Evolutionary conservation across 1,140 invertebrate species (phyloP).

Genomic region (Caenorhabditis briggsae): DNA sequence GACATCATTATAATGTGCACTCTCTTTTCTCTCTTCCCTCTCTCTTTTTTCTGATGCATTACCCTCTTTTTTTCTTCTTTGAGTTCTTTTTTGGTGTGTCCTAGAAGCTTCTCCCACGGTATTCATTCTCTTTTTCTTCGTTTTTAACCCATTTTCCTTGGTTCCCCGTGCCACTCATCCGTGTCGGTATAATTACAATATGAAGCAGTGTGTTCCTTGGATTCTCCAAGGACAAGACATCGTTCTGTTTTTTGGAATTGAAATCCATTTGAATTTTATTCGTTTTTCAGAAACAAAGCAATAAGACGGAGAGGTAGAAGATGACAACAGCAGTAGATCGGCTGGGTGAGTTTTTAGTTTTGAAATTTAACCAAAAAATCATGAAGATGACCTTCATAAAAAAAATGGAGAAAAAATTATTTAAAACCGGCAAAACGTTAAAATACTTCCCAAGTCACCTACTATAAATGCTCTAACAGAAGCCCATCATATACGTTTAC

Average conservation of each 20-base stretch:
- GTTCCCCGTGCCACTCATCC: background rate
- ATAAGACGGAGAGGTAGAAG: background rate
- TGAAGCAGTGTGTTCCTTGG: constrained; percentile 14
- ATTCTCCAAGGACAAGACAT: constrained; percentile 19
- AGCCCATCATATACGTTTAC: no score
- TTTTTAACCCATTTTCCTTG: constrained; percentile 5
- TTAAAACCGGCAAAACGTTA: background rate
- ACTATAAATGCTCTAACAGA: no score
- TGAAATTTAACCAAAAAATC: background rate
- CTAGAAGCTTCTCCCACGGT: background rate
- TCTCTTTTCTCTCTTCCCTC: background rate
- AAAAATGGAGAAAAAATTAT: background rate
- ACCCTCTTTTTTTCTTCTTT: background rate
- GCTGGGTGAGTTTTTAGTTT: constrained; percentile 7
- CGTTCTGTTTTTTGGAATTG: background rate
- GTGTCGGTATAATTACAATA: constrained; percentile 51
- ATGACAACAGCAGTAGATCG: constrained; percentile 46
- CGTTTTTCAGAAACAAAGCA: constrained; percentile 5
- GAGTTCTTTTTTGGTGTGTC: no score
- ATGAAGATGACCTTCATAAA: background rate
- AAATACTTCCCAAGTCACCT: no score
- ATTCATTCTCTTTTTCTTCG: background rate
- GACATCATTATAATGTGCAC: constrained; percentile 54
- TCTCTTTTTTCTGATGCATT: background rate
- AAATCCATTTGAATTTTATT: background rate